phyloP scores from a whole-genome alignment of 2,888 invertebrate species.

The Tupiocoris notatus region DNA sequence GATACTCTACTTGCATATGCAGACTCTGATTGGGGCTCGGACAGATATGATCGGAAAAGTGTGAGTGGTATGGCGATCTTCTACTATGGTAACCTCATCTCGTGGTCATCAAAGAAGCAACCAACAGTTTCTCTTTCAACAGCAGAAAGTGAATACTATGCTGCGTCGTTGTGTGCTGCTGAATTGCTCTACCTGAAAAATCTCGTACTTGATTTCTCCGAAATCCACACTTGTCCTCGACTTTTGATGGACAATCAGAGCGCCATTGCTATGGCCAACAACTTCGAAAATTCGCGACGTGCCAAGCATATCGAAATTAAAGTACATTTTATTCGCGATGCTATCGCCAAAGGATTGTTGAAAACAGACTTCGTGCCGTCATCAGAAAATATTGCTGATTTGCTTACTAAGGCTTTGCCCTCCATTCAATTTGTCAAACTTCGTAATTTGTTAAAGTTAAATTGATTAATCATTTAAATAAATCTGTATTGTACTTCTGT shows the following conservation, averaged over 20 bases:
- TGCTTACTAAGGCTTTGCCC: constrained; percentile 1
- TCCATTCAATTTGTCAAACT: neutral
- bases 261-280: neutral
- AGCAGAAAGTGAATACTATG: constrained; percentile 32
- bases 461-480: neutral
- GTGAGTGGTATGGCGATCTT: constrained; percentile 35
- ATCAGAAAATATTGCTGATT: constrained; percentile 6
- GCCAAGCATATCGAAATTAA: constrained; percentile 20
- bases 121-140: constrained; percentile 37
- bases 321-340: constrained; percentile 14
- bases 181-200: constrained; percentile 14
- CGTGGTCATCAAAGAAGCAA: constrained; percentile 44
- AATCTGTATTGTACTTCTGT: no score
- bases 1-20: constrained; percentile 16
- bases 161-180: constrained; percentile 7
- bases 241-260: constrained; percentile 5
- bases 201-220: neutral
- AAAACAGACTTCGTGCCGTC: neutral
- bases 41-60: constrained; percentile 37
- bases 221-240: neutral
- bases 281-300: neutral
- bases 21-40: constrained; percentile 41
- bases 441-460: neutral
- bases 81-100: constrained; percentile 32
- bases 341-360: neutral